phyloP scores from a whole-genome alignment of 2,888 invertebrate species.

The Rhagonycha lutea region DNA sequence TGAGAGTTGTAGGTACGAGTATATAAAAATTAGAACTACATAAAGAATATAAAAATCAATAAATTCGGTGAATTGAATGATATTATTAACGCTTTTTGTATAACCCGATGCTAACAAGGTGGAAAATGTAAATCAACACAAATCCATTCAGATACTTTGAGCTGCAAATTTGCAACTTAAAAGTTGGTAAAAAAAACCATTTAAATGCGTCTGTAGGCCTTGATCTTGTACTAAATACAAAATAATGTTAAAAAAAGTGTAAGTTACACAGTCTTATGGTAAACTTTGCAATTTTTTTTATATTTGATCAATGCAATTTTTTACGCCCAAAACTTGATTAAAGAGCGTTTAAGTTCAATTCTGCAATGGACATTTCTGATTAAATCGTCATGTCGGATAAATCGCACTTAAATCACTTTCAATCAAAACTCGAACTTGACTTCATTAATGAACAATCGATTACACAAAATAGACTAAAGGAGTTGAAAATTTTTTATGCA shows the following conservation, averaged over 20 bases:
- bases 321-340: not conserved
- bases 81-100: not conserved
- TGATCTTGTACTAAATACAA: not conserved
- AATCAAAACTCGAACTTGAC: not conserved
- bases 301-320: slow-evolving; percentile 1
- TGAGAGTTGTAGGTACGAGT: not conserved
- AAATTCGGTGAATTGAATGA: not conserved
- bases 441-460: not conserved
- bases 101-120: not conserved
- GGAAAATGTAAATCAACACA: not conserved
- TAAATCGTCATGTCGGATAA: not conserved
- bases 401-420: not conserved
- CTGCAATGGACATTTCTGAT: not conserved
- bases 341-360: not conserved
- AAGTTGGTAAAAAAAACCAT: not conserved
- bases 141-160: not conserved
- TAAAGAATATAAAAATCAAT: not conserved
- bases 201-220: not conserved
- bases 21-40: not conserved
- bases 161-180: not conserved
- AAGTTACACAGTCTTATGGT: not conserved
- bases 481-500: not conserved
- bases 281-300: not conserved
- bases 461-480: not conserved
- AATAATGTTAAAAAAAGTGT: not conserved